phyloP scores from a whole-genome alignment of 2,113 vertebrate species.

The Paradoxurus hermaphroditus region DNA sequence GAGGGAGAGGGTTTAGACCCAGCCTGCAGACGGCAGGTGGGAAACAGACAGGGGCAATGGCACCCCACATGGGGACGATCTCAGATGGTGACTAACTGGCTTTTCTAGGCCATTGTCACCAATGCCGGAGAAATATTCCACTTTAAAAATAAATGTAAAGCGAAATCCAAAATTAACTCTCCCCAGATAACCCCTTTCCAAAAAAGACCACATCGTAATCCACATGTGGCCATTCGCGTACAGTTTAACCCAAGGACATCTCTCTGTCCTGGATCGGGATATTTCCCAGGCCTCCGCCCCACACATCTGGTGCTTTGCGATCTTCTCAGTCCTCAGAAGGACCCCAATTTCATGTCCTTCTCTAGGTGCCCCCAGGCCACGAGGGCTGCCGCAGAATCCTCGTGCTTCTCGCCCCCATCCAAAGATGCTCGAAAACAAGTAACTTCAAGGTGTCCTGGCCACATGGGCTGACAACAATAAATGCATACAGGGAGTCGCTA shows the following conservation, averaged over 20 bases:
- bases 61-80: neutral
- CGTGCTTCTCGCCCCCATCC: neutral
- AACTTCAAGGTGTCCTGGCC: neutral
- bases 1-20: neutral
- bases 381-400: neutral
- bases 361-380: neutral
- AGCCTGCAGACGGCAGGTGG: neutral
- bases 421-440: neutral
- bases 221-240: neutral
- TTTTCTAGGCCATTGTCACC: constrained; percentile 71
- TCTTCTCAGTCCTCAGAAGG: neutral
- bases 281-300: neutral
- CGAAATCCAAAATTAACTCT: constrained; percentile 70
- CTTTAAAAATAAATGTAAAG: constrained; percentile 75
- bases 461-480: neutral
- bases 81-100: constrained; percentile 60
- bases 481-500: no score
- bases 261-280: neutral
- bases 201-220: neutral
- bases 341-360: neutral
- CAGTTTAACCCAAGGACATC: neutral
- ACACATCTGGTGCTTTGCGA: neutral
- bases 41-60: neutral
- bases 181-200: constrained; percentile 60
- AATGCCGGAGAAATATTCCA: constrained; percentile 57